Percentiles rank a stretch among this genome's conserved stretches.
These are phyloP conservation scores for Ceramica pisi DNA, from an alignment of 2,888 invertebrate species.

Conservation along the genomic window DNA sequence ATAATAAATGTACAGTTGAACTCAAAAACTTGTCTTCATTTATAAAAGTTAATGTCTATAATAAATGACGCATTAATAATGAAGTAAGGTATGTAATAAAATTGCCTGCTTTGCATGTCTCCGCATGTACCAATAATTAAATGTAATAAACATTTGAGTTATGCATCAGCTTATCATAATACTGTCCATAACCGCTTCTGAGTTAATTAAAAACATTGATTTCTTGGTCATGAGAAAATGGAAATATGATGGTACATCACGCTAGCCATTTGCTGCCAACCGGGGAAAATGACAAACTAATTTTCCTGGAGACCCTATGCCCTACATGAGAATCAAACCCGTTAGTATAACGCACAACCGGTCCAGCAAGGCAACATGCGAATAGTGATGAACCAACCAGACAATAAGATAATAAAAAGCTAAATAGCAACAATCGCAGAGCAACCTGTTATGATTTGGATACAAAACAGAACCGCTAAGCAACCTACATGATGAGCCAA, in stretches of 20 bases:
- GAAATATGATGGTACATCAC: background rate
- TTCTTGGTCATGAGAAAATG: background rate
- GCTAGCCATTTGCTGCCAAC: background rate
- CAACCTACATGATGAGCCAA: conserved; percentile 36
- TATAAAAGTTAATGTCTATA: conserved; percentile 21
- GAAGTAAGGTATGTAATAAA: background rate
- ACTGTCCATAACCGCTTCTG: background rate
- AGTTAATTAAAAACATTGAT: conserved; percentile 19
- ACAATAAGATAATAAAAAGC: background rate
- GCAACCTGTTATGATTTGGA: conserved; percentile 18
- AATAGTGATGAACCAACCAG: background rate
- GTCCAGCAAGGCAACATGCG: background rate
- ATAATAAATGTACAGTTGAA: conserved; percentile 14
- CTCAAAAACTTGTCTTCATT: conserved; percentile 1
- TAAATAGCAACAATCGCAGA: conserved; percentile 6
- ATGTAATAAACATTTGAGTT: conserved; percentile 12
- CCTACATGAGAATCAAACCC: background rate
- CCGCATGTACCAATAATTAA: conserved; percentile 19
- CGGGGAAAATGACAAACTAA: too few species aligned
- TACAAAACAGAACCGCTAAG: conserved; percentile 43
- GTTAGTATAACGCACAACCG: background rate
- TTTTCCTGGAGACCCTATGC: background rate
- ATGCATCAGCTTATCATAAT: conserved; percentile 14
- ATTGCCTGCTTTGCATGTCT: conserved; percentile 5
- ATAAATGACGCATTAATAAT: conserved; percentile 8